These are phyloP conservation scores for Pseudorectes ferrugineus DNA, from an alignment of 2,113 vertebrate species.

Conservation along the genomic window DNA sequence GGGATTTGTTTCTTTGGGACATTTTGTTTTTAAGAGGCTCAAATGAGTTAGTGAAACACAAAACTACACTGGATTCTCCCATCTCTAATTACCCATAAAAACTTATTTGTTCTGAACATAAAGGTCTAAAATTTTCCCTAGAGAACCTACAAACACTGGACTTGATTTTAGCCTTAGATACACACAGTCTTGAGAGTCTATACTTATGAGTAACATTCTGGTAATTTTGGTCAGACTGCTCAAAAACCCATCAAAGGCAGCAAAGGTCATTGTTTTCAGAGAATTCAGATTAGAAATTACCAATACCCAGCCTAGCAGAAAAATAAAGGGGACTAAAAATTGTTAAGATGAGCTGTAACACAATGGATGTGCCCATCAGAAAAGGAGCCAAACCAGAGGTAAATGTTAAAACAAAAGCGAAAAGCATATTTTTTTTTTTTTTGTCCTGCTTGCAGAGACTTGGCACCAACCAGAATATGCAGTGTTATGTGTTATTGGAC, in stretches of 20 bases:
- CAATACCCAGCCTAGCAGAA: neutral
- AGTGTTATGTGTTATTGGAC: neutral
- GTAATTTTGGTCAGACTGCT: conserved; percentile 12
- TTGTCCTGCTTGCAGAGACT: conserved; percentile 13
- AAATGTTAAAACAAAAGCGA: neutral
- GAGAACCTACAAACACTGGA: neutral
- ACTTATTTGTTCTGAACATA: conserved; percentile 37
- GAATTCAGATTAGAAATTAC: neutral
- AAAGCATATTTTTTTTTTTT: neutral
- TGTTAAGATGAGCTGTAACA: neutral
- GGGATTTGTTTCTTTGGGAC: neutral
- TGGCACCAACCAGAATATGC: conserved; percentile 23
- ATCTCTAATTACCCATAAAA: conserved; percentile 65
- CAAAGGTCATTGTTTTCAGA: neutral
- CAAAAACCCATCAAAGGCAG: conserved; percentile 9
- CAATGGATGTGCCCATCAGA: neutral
- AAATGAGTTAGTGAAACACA: conserved; percentile 54
- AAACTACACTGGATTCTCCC: conserved; percentile 33
- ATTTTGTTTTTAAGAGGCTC: conserved; percentile 51
- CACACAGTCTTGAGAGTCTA: neutral
- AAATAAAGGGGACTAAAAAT: neutral
- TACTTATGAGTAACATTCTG: neutral
- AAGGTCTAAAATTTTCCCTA: conserved; percentile 40
- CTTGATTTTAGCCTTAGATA: conserved; percentile 6
- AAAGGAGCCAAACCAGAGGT: conserved; percentile 6